These are phyloP conservation scores for Gobio gobio DNA, from an alignment of 2,113 vertebrate genomes.

Conservation along the genomic window DNA sequence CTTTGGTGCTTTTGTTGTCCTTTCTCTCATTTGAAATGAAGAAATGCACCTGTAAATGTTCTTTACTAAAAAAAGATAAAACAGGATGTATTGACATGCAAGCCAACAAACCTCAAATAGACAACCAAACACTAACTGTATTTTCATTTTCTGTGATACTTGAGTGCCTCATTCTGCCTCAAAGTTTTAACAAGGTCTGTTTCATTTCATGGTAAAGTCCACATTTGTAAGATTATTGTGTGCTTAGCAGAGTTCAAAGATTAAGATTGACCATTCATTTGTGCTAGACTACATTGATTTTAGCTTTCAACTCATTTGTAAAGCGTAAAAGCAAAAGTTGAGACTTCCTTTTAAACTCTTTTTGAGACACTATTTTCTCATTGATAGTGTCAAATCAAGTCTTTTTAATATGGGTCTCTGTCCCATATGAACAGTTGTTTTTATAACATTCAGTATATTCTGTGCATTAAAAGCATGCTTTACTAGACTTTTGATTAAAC, in stretches of 20 bases:
- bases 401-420: background rate
- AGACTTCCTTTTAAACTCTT: background rate
- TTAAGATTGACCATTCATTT: constrained; percentile 15
- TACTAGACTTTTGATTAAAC: background rate
- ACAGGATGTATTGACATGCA: constrained; percentile 40
- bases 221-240: constrained; percentile 14
- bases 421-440: background rate
- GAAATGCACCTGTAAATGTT: constrained; percentile 30
- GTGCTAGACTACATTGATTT: background rate
- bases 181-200: constrained; percentile 38
- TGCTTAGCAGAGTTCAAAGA: constrained; percentile 31
- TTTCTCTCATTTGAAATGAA: constrained; percentile 38
- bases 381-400: background rate
- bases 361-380: background rate
- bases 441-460: background rate
- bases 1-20: constrained; percentile 12
- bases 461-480: background rate
- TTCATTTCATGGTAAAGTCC: constrained; percentile 32
- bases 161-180: constrained; percentile 54
- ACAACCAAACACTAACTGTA: constrained; percentile 58
- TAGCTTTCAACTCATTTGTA: background rate
- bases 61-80: constrained; percentile 23
- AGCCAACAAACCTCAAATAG: constrained; percentile 47
- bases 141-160: constrained; percentile 40
- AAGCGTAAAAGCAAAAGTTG: background rate